These are phyloP conservation scores for Electrona antarctica DNA, from an alignment of 2,113 vertebrate species.

Conservation along the genomic window DNA sequence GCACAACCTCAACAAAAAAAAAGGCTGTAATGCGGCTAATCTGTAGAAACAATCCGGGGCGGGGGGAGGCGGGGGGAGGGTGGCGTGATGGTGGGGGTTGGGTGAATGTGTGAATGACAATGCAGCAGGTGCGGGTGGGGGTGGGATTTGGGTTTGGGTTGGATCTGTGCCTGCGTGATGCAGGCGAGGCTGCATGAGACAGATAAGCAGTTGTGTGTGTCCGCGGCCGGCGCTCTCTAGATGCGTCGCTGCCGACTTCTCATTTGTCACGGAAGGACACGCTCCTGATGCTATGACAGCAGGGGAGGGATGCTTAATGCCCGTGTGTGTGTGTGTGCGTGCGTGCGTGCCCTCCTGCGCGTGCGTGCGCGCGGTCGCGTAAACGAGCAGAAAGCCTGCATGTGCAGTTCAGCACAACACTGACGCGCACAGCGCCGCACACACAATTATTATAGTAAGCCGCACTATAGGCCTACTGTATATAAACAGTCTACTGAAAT, in stretches of 20 bases:
- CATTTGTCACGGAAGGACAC: neutral
- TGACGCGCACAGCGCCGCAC: neutral
- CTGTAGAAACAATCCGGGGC: no score
- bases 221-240: neutral
- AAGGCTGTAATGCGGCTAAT: no score
- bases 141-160: neutral
- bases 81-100: no score
- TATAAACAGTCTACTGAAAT: neutral
- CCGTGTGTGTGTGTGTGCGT: neutral
- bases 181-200: conserved; percentile 18
- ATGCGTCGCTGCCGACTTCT: neutral
- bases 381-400: conserved; percentile 6
- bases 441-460: neutral
- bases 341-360: neutral
- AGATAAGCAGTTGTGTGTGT: conserved; percentile 40
- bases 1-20: no score
- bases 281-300: conserved; percentile 4
- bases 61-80: no score
- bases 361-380: neutral
- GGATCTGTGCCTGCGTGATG: neutral
- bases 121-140: neutral
- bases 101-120: neutral
- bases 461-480: neutral
- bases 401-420: neutral
- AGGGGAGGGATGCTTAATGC: neutral